phyloP scores from a whole-genome alignment of 1,140 invertebrate species.

The Drosophila chauvacae region DNA sequence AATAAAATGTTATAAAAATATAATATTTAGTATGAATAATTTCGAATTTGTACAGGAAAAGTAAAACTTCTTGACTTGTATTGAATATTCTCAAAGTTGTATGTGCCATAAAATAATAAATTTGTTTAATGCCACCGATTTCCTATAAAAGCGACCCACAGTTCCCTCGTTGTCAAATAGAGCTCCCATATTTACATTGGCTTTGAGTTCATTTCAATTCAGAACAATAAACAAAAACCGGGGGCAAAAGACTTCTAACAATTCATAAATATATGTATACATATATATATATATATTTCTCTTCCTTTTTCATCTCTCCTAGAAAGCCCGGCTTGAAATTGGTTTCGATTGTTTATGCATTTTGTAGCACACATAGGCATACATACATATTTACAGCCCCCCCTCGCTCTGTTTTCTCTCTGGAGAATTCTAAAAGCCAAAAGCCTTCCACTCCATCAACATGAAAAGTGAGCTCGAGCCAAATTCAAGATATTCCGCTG shows the following conservation, averaged over 20 bases:
- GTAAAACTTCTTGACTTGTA: neutral
- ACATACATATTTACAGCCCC: constrained; percentile 31
- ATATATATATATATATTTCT: constrained; percentile 10
- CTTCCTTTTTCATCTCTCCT: constrained; percentile 41
- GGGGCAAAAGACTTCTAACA: constrained; percentile 64
- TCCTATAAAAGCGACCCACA: constrained; percentile 18
- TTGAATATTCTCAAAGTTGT: neutral
- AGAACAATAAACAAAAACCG: constrained; percentile 73
- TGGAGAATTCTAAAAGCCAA: constrained; percentile 60
- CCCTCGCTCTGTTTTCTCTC: neutral
- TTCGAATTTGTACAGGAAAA: neutral
- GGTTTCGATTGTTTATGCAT: constrained; percentile 81
- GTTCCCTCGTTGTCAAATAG: constrained; percentile 38
- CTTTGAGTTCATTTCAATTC: constrained; percentile 53
- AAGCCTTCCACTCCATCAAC: constrained; percentile 76
- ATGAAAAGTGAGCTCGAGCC: constrained; percentile 71
- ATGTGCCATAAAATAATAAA: neutral
- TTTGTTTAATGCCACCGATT: neutral
- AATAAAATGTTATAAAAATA: neutral
- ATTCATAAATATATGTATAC: constrained; percentile 34
- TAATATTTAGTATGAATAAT: neutral
- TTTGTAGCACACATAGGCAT: constrained; percentile 62
- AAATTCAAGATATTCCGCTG: constrained; percentile 54
- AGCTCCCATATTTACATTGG: constrained; percentile 65
- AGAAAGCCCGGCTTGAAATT: constrained; percentile 61